A percentile compares a stretch with the other conserved stretches of the same genome.
Evolutionary conservation across 2,888 invertebrate genomes (phyloP).

Genomic region (Lasioglossum morio): DNA sequence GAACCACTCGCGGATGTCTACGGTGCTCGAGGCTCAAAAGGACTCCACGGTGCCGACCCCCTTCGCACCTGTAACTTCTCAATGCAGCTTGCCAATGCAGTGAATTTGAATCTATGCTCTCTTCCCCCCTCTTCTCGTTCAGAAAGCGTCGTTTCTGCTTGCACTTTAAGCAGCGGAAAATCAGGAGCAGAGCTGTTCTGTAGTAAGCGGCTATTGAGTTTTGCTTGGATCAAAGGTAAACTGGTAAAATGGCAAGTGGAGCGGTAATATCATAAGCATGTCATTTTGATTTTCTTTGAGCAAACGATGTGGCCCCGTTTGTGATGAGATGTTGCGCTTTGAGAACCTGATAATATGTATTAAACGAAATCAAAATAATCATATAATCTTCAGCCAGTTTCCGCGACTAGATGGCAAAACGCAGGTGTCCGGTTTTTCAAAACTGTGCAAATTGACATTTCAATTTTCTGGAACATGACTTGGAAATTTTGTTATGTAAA

Average conservation of each 20-base stretch:
- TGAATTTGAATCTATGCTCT: slow-evolving; percentile 30
- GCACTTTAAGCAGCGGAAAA: slow-evolving; percentile 5
- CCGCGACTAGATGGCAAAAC: not conserved
- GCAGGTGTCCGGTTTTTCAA: not conserved
- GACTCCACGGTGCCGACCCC: slow-evolving; percentile 4
- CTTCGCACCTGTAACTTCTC: slow-evolving; percentile 41
- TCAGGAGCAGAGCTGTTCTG: not conserved
- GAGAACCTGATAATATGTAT: not conserved
- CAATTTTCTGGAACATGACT: not conserved
- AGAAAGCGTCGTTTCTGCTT: not conserved
- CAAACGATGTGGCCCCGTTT: not conserved
- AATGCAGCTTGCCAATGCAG: slow-evolving; percentile 24
- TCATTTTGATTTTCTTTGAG: not conserved
- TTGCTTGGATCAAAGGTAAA: not conserved
- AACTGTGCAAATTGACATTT: not conserved
- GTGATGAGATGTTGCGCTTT: not conserved
- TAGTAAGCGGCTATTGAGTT: not conserved
- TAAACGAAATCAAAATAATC: not conserved
- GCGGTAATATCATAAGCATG: not conserved
- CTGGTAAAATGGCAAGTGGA: slow-evolving; percentile 2
- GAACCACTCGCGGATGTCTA: slow-evolving; percentile 50
- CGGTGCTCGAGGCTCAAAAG: slow-evolving; percentile 33
- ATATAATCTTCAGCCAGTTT: too few species aligned
- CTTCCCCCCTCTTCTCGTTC: too few species aligned
- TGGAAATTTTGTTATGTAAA: not conserved